Evolutionary conservation across 2,113 vertebrate species (phyloP), one percentile per base, ranked within the genome.

Genomic region (Vanacampus margaritifer): DNA sequence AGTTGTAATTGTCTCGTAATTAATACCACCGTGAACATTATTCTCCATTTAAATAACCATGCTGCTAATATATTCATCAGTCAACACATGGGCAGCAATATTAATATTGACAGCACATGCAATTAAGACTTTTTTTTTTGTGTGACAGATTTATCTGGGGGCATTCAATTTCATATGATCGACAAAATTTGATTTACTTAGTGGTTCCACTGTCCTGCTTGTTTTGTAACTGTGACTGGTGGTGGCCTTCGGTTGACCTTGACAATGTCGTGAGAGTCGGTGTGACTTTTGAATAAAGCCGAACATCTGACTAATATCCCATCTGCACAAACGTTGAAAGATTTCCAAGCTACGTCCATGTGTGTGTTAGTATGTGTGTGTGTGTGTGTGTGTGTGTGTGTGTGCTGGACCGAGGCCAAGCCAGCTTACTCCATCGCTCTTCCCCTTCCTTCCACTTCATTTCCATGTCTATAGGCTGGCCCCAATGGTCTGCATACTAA

Each of bases 381-480:
- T 4, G 43, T 45, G 60, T 59, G 73, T 60, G 71, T 63, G 71
- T 51, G 51, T 72, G 76, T 78, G 88, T 71, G 48, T 79, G 74
- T 80, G 82, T 82, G 79, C 73, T 92, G 90, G 92, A 89, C 60
- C 23, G 76, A 78, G 81, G 88, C 92, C 91, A 90, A 74, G 28
- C 76, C 89, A 93, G 92, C 91, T 91, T 90, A 93, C 91, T 94
- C 93, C 91, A 92, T 86, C 86, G 84, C 86, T 78, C 85, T n/a
- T 79, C 77, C 74, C 82, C 61, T 79, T 81, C 82, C 91, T 91
- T 82, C 84, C 83, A 87, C 90, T 74, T 85, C 84, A 95, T 95
- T 95, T 93, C 90, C 94, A 95, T 95, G 89, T 94, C 92, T 93
- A 94, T 92, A 92, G 93, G 84, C 87, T 80, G 78, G 83, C 90